Conservation (phyloP, 2,113 vertebrate species). For the Labrus mixtus region DNA sequence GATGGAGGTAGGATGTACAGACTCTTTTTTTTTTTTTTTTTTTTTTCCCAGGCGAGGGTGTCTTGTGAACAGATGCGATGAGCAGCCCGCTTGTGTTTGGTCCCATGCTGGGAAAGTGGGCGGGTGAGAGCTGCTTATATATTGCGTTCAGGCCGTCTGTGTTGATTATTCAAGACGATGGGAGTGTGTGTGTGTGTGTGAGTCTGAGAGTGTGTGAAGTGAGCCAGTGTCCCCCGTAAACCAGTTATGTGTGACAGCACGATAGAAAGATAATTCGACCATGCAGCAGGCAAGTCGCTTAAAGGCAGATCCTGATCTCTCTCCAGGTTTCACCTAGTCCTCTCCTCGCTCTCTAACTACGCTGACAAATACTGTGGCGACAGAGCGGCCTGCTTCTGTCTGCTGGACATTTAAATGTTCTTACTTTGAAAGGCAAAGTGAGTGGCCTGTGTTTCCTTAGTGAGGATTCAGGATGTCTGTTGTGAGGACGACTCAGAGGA, state of each 20-base stretch:
- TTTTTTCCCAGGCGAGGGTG: slow-evolving; percentile 33
- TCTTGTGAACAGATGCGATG: slow-evolving; percentile 76
- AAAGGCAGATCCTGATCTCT: slow-evolving; percentile 34
- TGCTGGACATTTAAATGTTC: slow-evolving; percentile 22
- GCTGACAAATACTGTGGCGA: background rate
- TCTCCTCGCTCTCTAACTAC: background rate
- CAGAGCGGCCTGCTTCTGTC: too few relatives aligned
- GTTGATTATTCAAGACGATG: slow-evolving; percentile 35
- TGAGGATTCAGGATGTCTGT: background rate
- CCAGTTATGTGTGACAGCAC: slow-evolving; percentile 40
- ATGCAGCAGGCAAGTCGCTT: slow-evolving; percentile 12
- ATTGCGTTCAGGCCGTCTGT: slow-evolving; percentile 23
- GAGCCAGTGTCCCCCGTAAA: slow-evolving; percentile 38
- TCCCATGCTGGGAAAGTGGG: slow-evolving; percentile 63
- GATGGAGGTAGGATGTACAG: slow-evolving; percentile 8
- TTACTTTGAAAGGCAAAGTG: slow-evolving; percentile 32
- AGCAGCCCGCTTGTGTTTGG: slow-evolving; percentile 69
- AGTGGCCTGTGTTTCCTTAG: background rate
- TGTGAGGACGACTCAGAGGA: background rate
- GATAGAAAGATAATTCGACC: slow-evolving; percentile 36
- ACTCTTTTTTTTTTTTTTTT: background rate
- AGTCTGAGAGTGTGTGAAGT: background rate
- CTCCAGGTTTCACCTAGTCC: background rate
- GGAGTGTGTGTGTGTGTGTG: slow-evolving; percentile 30
- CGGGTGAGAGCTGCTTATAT: slow-evolving; percentile 64